These are phyloP conservation scores for Diaprepes abbreviatus DNA, from an alignment of 2,888 invertebrate species.

Conservation along the genomic window DNA sequence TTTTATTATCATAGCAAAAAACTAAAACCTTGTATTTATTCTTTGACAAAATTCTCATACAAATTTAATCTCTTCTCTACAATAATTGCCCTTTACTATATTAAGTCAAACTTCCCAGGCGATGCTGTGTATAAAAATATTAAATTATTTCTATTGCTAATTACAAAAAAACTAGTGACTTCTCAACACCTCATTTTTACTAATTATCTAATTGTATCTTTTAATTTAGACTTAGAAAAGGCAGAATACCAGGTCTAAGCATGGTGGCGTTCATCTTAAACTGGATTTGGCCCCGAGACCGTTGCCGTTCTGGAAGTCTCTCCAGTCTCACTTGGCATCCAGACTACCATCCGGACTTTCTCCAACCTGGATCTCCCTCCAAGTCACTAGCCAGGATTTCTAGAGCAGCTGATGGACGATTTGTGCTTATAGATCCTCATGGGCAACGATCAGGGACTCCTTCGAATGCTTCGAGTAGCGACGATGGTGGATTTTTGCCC, in stretches of 20 bases:
- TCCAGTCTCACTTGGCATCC: conserved; percentile 66
- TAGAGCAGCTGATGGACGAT: conserved; percentile 81
- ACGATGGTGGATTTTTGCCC: conserved; percentile 88
- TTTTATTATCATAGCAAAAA: too few species aligned
- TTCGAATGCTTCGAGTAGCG: conserved; percentile 76
- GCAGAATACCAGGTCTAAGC: conserved; percentile 95
- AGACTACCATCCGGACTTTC: conserved; percentile 66
- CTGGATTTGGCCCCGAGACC: conserved; percentile 84
- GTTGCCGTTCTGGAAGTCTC: conserved; percentile 72
- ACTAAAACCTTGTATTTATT: too few species aligned
- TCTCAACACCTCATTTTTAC: neutral
- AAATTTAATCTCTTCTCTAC: too few species aligned
- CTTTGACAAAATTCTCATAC: too few species aligned
- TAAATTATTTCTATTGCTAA: too few species aligned
- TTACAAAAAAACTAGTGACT: conserved; percentile 25
- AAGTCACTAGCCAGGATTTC: conserved; percentile 76
- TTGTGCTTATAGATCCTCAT: conserved; percentile 74
- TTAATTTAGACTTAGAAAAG: conserved; percentile 85
- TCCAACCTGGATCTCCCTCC: conserved; percentile 64
- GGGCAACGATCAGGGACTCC: conserved; percentile 70
- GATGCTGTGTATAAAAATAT: too few species aligned
- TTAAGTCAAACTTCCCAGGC: too few species aligned
- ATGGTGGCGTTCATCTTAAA: conserved; percentile 78
- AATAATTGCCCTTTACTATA: too few species aligned
- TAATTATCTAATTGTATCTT: conserved; percentile 7